A percentile compares a stretch with the other conserved stretches of the same genome.
Evolutionary conservation across 2,113 vertebrate species (phyloP).

Genomic region (Colinus virginianus): DNA sequence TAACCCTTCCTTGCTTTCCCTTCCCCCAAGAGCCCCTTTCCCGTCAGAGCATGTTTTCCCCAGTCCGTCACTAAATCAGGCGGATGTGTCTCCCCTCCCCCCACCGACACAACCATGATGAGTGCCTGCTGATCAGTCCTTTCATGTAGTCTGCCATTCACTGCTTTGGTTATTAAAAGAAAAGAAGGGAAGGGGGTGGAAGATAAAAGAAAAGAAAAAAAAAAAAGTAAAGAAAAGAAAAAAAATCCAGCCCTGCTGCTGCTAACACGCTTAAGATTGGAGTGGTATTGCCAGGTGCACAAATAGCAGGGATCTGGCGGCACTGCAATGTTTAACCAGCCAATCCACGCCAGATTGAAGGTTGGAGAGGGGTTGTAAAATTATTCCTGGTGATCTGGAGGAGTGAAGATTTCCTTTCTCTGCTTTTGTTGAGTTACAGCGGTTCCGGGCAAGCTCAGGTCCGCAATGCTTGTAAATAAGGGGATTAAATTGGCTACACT

Average conservation of each 20-base stretch:
- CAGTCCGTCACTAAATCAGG: background rate
- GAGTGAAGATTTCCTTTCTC: background rate
- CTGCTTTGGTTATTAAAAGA: background rate
- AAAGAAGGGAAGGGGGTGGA: background rate
- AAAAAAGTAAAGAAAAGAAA: background rate
- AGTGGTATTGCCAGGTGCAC: rapidly evolving
- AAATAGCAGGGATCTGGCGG: background rate
- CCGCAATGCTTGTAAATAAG: rapidly evolving
- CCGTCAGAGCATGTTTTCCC: background rate
- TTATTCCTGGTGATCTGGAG: background rate
- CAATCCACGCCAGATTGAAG: background rate
- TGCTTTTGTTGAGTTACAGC: background rate
- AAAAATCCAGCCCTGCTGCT: background rate
- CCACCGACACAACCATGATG: background rate
- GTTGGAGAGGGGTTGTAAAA: background rate
- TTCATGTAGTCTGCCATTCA: background rate
- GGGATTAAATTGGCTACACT: background rate
- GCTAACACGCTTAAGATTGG: background rate
- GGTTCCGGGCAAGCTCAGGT: background rate
- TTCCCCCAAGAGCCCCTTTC: background rate
- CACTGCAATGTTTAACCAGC: background rate
- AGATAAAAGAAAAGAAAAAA: rapidly evolving
- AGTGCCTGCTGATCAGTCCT: background rate
- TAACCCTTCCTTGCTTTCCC: background rate
- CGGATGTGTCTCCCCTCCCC: background rate